phyloP scores from a whole-genome alignment of 2,113 vertebrate species.

The Phyllopteryx taeniolatus region DNA sequence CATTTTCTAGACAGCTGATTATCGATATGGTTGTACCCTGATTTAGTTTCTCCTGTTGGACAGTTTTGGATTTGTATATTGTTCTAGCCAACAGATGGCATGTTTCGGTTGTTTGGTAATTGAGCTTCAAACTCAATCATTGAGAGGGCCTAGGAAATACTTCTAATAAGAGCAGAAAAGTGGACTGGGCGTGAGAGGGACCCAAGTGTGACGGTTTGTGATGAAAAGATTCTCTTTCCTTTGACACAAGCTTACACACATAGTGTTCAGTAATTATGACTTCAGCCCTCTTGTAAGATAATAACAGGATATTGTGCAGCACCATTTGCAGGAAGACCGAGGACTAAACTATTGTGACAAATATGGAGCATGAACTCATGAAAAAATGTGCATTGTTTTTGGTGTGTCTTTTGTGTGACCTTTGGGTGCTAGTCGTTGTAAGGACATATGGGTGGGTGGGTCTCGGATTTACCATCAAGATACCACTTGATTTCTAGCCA shows the following conservation, averaged over 20 bases:
- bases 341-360: conserved; percentile 40
- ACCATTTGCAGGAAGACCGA: conserved; percentile 32
- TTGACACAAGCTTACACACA: conserved; percentile 10
- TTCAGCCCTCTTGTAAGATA: conserved; percentile 35
- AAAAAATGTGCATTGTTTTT: background rate
- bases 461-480: background rate
- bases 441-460: background rate
- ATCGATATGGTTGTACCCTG: too few relatives aligned
- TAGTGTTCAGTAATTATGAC: conserved; percentile 16
- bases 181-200: background rate
- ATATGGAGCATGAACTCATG: conserved; percentile 12
- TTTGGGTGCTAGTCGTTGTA: background rate
- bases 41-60: too few relatives aligned
- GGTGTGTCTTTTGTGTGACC: conserved; percentile 3
- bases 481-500: background rate
- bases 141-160: too few relatives aligned
- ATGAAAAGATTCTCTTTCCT: background rate
- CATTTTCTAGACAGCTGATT: too few relatives aligned
- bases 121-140: too few relatives aligned
- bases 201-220: background rate
- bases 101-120: too few relatives aligned
- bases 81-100: too few relatives aligned
- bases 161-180: too few relatives aligned
- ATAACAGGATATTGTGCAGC: conserved; percentile 55
- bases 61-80: too few relatives aligned